phyloP scores from a whole-genome alignment of 2,797 vertebrate species.

The Arnoldichthys spilopterus region DNA sequence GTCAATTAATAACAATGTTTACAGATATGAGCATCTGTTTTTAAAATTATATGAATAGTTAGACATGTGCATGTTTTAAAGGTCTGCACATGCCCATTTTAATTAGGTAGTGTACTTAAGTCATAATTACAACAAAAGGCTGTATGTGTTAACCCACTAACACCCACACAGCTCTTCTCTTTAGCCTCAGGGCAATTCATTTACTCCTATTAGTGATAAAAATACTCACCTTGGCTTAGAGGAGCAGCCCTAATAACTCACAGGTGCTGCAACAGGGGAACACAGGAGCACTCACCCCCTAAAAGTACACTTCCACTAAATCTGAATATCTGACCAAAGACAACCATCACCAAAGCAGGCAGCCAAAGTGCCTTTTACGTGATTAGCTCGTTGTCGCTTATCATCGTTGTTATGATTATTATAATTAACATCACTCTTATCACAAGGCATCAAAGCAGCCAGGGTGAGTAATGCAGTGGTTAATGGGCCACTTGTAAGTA shows the following conservation, averaged over 20 bases:
- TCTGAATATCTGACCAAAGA: slow-evolving; percentile 26
- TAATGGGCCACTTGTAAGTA: slow-evolving; percentile 67
- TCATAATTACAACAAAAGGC: slow-evolving; percentile 33
- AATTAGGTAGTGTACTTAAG: slow-evolving; percentile 16
- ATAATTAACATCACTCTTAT: slow-evolving; percentile 72
- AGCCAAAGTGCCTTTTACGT: slow-evolving; percentile 68
- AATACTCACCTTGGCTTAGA: slow-evolving; percentile 57
- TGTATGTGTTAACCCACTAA: slow-evolving; percentile 45
- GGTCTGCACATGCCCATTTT: slow-evolving; percentile 18
- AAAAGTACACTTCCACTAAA: slow-evolving; percentile 28
- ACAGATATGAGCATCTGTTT: neutral
- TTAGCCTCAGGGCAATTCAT: slow-evolving; percentile 48
- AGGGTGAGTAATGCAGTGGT: slow-evolving; percentile 57
- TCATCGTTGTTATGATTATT: slow-evolving; percentile 67
- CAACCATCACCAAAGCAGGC: slow-evolving; percentile 43
- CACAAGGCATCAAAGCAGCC: slow-evolving; percentile 72
- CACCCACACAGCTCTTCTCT: neutral
- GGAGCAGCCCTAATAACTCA: slow-evolving; percentile 47
- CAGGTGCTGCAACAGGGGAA: slow-evolving; percentile 44
- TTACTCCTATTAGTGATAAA: slow-evolving; percentile 61
- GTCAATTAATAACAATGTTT: too few species aligned
- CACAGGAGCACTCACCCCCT: neutral
- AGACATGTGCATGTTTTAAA: neutral
- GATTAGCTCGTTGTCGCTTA: slow-evolving; percentile 74
- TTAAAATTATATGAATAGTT: neutral